Conservation (phyloP, 2,797 vertebrate species). For the Gadopsis marmoratus region DNA sequence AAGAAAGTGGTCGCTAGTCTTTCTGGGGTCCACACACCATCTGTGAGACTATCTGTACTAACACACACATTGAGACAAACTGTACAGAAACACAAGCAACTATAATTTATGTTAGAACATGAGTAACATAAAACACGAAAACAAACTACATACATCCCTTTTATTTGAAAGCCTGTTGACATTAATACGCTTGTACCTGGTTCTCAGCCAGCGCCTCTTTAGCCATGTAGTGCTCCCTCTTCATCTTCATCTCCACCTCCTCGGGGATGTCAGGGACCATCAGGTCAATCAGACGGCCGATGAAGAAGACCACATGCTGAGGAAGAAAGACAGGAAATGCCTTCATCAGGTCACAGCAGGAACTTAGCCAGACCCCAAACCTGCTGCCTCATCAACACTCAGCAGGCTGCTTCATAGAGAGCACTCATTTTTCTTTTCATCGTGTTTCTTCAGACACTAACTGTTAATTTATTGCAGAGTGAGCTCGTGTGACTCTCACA, state of each 20-base stretch:
- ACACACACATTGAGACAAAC: not conserved
- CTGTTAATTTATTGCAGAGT: not conserved
- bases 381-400: not conserved
- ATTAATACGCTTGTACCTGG: slow-evolving; percentile 63
- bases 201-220: slow-evolving; percentile 86
- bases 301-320: slow-evolving; percentile 87
- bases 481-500: not conserved
- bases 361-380: not conserved
- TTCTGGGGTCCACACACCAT: too few relatives aligned
- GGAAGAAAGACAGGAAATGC: not conserved
- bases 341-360: not conserved
- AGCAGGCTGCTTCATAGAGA: not conserved
- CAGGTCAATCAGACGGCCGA: slow-evolving; percentile 82
- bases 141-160: not conserved
- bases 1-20: too few relatives aligned
- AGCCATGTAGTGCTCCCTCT: slow-evolving; percentile 86
- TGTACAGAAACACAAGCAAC: not conserved
- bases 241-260: slow-evolving; percentile 85
- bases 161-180: too few relatives aligned
- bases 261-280: slow-evolving; percentile 86
- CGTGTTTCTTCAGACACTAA: not conserved
- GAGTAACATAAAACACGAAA: too few relatives aligned
- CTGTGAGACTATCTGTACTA: not conserved
- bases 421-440: not conserved
- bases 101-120: not conserved